phyloP scores from a whole-genome alignment of 2,113 vertebrate genomes.

The Leptosomus discolor region DNA sequence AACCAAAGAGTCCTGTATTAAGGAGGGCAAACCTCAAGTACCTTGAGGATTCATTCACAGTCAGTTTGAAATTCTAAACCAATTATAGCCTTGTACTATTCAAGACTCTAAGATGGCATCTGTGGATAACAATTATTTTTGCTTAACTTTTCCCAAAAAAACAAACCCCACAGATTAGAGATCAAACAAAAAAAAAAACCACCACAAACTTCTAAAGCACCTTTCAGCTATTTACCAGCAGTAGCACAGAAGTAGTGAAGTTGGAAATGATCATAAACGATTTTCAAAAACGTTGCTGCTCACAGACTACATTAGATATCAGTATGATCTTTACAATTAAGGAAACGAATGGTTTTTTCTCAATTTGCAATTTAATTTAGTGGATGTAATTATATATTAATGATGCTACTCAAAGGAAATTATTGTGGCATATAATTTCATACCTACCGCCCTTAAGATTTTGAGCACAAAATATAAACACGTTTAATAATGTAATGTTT shows the following conservation, averaged over 20 bases:
- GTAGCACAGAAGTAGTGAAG: background rate
- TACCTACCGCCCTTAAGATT: background rate
- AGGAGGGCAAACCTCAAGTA: background rate
- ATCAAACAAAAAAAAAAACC: background rate
- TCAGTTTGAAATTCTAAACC: background rate
- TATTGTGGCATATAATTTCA: background rate
- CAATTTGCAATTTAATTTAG: background rate
- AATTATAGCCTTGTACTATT: background rate
- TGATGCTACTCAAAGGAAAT: background rate
- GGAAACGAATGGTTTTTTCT: background rate
- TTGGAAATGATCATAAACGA: background rate
- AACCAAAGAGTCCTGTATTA: background rate
- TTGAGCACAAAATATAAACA: conserved; percentile 11
- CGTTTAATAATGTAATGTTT: background rate
- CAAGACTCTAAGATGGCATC: background rate
- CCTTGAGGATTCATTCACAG: background rate
- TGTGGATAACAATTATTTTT: background rate
- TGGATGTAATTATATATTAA: conserved; percentile 6
- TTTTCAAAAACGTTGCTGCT: background rate
- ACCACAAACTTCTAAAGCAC: background rate
- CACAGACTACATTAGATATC: background rate
- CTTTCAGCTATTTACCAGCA: background rate
- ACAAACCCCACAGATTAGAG: background rate
- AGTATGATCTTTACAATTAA: background rate
- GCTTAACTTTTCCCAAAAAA: background rate